Conservation (phyloP, 2,888 invertebrate species). For the Latrodectus elegans region DNA sequence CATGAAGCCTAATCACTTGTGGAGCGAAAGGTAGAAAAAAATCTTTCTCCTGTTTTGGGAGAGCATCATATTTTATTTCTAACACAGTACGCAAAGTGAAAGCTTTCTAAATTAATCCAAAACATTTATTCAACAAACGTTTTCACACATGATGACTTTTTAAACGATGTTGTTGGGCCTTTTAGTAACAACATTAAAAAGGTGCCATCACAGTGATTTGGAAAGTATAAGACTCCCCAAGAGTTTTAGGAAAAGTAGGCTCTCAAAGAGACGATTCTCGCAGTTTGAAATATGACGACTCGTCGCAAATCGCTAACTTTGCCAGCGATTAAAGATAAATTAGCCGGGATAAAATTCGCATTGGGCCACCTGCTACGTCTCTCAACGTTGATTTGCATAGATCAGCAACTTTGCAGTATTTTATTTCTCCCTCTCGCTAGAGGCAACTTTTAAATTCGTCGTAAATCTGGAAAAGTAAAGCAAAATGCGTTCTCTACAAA, state of each 20-base stretch:
- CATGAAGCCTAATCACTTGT: conserved; percentile 28
- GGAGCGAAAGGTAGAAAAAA: conserved; percentile 14
- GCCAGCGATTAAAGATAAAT: conserved; percentile 69
- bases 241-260: conserved; percentile 42
- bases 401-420: conserved; percentile 64
- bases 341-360: conserved; percentile 68
- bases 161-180: conserved; percentile 51
- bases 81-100: conserved; percentile 66
- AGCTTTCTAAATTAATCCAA: conserved; percentile 63
- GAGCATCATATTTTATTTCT: conserved; percentile 60
- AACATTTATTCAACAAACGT: conserved; percentile 59
- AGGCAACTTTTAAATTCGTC: conserved; percentile 64
- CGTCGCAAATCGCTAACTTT: conserved; percentile 47
- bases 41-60: conserved; percentile 32
- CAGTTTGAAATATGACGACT: conserved; percentile 65
- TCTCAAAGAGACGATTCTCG: conserved; percentile 49
- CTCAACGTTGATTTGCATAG: conserved; percentile 69
- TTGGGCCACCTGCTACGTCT: conserved; percentile 59
- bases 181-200: conserved; percentile 61
- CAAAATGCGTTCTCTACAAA: conserved; percentile 60
- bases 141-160: conserved; percentile 62
- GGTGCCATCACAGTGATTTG: conserved; percentile 33
- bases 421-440: conserved; percentile 51
- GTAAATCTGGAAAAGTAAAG: conserved; percentile 54
- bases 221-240: conserved; percentile 44